A percentile compares a stretch with the other conserved stretches of the same genome.
Evolutionary conservation across 2,113 vertebrate species (phyloP).

Genomic region (Gambusia affinis): DNA sequence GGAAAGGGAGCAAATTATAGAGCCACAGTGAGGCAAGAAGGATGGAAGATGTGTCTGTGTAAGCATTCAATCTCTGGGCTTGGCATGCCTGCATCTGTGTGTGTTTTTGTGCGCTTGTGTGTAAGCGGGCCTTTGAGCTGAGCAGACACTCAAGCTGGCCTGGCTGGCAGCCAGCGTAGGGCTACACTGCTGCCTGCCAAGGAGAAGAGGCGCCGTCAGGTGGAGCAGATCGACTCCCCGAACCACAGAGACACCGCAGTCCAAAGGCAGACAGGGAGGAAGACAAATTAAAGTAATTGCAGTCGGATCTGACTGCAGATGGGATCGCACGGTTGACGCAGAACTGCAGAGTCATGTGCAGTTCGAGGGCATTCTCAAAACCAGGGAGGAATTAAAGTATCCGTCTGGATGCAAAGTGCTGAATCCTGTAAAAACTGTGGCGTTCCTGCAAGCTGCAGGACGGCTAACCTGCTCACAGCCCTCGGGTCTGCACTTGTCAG

Average conservation of each 20-base stretch:
- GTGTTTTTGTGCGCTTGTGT: slow-evolving; percentile 33
- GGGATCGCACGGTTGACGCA: slow-evolving; percentile 49
- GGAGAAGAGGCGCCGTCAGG: slow-evolving; percentile 76
- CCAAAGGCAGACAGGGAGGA: slow-evolving; percentile 53
- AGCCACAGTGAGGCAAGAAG: slow-evolving; percentile 30
- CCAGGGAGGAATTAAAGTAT: slow-evolving; percentile 17
- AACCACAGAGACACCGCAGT: slow-evolving; percentile 73
- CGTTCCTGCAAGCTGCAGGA: slow-evolving; percentile 24
- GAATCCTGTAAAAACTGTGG: slow-evolving; percentile 12
- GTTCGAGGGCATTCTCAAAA: slow-evolving; percentile 23
- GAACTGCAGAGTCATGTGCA: slow-evolving; percentile 31
- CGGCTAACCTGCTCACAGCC: slow-evolving; percentile 38
- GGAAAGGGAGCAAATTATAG: slow-evolving; percentile 32
- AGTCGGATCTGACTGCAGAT: slow-evolving; percentile 59
- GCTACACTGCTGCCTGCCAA: slow-evolving; percentile 75
- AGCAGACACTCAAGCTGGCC: slow-evolving; percentile 76
- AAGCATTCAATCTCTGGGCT: slow-evolving; percentile 57
- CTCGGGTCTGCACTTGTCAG: slow-evolving; percentile 76
- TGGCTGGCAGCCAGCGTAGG: slow-evolving; percentile 75
- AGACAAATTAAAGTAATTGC: slow-evolving; percentile 65
- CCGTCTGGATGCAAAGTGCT: slow-evolving; percentile 36
- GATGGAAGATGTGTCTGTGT: slow-evolving; percentile 59
- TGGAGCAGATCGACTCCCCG: slow-evolving; percentile 73
- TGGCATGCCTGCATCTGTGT: slow-evolving; percentile 41
- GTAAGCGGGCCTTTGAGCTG: slow-evolving; percentile 63